phyloP scores from a whole-genome alignment of 2,113 vertebrate species.

The Carlito syrichta region DNA sequence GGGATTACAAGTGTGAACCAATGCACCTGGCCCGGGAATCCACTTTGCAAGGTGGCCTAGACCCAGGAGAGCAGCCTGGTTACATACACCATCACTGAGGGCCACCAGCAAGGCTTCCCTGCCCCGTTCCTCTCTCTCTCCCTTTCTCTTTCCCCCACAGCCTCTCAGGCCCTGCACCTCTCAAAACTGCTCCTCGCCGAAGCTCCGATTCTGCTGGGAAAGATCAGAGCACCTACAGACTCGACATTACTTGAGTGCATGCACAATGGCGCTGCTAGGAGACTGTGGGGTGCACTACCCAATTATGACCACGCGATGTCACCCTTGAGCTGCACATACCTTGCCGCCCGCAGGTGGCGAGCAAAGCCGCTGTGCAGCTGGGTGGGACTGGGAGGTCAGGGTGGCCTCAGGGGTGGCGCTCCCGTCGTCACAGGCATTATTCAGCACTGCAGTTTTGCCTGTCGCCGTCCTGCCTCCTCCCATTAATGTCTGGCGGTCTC shows the following conservation, averaged over 20 bases:
- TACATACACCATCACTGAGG: background rate
- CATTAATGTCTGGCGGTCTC: background rate
- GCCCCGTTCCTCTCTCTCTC: background rate
- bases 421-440: background rate
- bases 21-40: too few relatives aligned
- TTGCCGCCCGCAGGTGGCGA: fast-evolving
- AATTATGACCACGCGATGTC: slow-evolving; percentile 40
- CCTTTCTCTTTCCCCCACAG: background rate
- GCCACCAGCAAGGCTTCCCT: background rate
- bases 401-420: background rate
- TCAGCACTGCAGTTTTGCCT: background rate
- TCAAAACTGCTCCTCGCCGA: background rate
- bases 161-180: background rate
- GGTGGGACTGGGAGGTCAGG: background rate
- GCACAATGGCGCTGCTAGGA: background rate
- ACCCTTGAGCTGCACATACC: slow-evolving; percentile 33
- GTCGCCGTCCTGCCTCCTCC: background rate
- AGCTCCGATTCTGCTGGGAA: background rate
- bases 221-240: background rate
- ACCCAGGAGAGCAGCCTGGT: background rate
- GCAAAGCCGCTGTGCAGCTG: background rate
- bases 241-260: fast-evolving
- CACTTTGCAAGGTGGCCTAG: background rate
- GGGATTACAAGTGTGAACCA: too few relatives aligned
- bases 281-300: background rate